Percentiles rank a stretch among this genome's conserved stretches.
Evolutionary conservation across 2,113 vertebrate species (phyloP).

Genomic region (Pteruthius melanotis): DNA sequence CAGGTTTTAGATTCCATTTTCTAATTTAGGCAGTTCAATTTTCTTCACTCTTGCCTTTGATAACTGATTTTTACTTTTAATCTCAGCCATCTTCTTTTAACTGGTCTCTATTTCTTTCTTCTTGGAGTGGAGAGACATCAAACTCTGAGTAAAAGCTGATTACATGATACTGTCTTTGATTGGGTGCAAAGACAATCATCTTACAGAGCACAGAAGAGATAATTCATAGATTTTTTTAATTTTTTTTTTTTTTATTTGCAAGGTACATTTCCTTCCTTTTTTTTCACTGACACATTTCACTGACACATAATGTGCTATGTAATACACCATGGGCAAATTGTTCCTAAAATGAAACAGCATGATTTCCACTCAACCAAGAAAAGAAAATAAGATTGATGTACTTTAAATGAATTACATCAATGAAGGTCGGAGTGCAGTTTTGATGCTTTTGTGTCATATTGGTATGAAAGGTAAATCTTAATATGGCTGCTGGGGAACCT

Average conservation of each 20-base stretch:
- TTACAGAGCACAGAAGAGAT: neutral
- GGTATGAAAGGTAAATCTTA: slow-evolving; percentile 21
- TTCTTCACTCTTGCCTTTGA: neutral
- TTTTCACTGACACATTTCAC: too few species aligned
- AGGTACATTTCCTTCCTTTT: neutral
- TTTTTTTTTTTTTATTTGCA: neutral
- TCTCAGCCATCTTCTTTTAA: neutral
- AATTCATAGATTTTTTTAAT: neutral
- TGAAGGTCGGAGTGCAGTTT: slow-evolving; percentile 37
- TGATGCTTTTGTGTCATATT: neutral
- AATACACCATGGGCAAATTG: slow-evolving; percentile 33
- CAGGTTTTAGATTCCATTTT: neutral
- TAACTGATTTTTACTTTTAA: neutral
- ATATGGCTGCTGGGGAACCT: neutral
- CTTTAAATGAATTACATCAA: slow-evolving; percentile 11
- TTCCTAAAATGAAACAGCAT: slow-evolving; percentile 53
- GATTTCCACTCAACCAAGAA: slow-evolving; percentile 15
- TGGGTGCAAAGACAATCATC: neutral
- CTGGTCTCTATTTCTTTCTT: neutral
- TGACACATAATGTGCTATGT: slow-evolving; percentile 12
- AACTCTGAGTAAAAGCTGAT: neutral
- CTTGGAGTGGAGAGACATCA: neutral
- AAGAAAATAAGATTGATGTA: slow-evolving; percentile 49
- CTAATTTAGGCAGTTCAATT: slow-evolving; percentile 1
- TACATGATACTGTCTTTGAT: neutral